Conservation (phyloP, 2,113 vertebrate genomes). For the Herpetotheres cachinnans region DNA sequence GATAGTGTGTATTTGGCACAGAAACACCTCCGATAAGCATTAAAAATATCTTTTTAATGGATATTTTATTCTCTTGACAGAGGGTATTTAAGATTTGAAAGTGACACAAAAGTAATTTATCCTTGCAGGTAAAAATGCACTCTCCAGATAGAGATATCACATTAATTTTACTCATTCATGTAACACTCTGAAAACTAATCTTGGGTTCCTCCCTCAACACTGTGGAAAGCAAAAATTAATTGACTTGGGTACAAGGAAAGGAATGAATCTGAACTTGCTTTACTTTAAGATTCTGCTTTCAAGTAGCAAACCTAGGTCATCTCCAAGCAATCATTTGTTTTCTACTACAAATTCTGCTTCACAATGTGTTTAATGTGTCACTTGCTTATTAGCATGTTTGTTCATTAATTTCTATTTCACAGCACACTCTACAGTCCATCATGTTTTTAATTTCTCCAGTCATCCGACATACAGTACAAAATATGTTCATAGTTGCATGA, state of each 20-base stretch:
- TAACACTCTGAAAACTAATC: conserved; percentile 57
- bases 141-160: conserved; percentile 14
- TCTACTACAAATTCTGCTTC: neutral
- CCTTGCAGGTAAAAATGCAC: conserved; percentile 9
- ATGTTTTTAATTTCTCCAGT: neutral
- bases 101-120: conserved; percentile 62
- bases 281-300: neutral
- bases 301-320: neutral
- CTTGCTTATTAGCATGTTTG: neutral
- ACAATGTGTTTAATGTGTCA: neutral
- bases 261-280: conserved; percentile 17
- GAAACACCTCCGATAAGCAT: conserved; percentile 52
- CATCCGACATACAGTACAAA: neutral
- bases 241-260: conserved; percentile 9
- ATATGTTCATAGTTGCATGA: neutral
- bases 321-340: neutral
- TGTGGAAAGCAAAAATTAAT: conserved; percentile 34
- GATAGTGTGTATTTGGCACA: conserved; percentile 53
- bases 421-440: neutral
- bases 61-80: conserved; percentile 55
- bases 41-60: conserved; percentile 66
- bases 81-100: conserved; percentile 50
- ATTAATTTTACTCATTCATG: conserved; percentile 48
- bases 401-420: conserved; percentile 7
- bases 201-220: conserved; percentile 21